phyloP scores from a whole-genome alignment of 2,113 vertebrate species.

The Boulengeromyrus knoepffleri region DNA sequence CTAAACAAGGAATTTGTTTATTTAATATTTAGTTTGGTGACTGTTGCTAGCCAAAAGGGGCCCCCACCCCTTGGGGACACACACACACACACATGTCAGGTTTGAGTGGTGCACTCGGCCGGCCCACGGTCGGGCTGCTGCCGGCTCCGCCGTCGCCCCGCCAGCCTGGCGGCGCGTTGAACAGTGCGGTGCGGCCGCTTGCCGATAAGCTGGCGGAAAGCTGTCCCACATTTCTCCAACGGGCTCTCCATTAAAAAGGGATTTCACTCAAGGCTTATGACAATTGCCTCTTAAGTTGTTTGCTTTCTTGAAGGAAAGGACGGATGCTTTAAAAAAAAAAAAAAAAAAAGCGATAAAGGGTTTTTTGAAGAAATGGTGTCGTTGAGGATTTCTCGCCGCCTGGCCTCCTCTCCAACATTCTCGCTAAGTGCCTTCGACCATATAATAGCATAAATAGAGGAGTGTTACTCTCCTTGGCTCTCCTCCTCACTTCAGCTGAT shows the following conservation, averaged over 20 bases:
- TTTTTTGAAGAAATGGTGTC: not conserved
- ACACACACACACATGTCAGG: not conserved
- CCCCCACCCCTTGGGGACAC: not conserved
- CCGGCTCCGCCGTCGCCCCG: not conserved
- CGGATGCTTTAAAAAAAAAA: not conserved
- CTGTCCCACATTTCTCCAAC: not conserved
- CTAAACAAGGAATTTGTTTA: not conserved
- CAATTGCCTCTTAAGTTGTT: not conserved
- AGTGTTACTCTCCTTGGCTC: not conserved
- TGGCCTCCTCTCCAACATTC: not conserved
- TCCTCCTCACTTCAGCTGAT: not conserved
- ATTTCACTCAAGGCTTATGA: not conserved
- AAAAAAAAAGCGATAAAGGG: not conserved
- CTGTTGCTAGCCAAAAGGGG: not conserved
- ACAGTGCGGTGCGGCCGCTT: not conserved
- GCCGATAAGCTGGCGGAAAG: not conserved
- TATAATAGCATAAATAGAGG: not conserved
- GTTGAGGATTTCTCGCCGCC: not conserved
- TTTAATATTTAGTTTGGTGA: not conserved
- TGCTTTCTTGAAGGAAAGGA: not conserved
- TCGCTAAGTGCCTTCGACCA: not conserved
- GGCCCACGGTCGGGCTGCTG: not conserved
- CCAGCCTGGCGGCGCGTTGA: not conserved
- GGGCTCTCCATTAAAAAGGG: not conserved
- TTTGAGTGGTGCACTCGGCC: not conserved